A percentile compares a stretch with the other conserved stretches of the same genome.
Conservation (phyloP, 2,113 vertebrate species). For the Melanerpes aurifrons region DNA sequence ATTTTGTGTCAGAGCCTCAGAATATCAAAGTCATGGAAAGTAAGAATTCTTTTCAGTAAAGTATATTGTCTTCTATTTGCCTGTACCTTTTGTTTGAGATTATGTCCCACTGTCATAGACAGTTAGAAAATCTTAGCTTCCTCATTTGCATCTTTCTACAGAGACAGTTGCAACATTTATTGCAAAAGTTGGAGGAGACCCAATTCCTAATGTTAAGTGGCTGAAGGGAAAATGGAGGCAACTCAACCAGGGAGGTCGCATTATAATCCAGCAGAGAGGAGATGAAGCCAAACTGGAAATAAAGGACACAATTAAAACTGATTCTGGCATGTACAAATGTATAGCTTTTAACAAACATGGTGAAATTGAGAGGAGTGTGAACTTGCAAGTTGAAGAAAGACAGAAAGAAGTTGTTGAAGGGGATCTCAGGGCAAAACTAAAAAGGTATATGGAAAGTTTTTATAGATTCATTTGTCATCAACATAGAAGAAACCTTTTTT, state of each 20-base stretch:
- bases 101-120: neutral
- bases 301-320: conserved; percentile 87
- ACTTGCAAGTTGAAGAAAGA: conserved; percentile 89
- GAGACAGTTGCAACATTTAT: conserved; percentile 93
- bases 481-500: neutral
- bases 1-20: conserved; percentile 93
- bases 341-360: conserved; percentile 90
- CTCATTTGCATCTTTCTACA: conserved; percentile 66
- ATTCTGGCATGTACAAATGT: conserved; percentile 90
- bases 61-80: neutral
- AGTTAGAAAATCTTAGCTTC: neutral
- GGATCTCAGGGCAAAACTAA: conserved; percentile 91
- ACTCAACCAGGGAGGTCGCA: conserved; percentile 91
- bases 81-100: neutral
- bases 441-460: conserved; percentile 83
- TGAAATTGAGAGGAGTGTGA: conserved; percentile 89
- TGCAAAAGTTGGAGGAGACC: conserved; percentile 96
- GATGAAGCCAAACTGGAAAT: conserved; percentile 92
- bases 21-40: conserved; percentile 86
- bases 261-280: conserved; percentile 89
- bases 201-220: conserved; percentile 97
- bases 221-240: conserved; percentile 99
- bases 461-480: neutral
- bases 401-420: conserved; percentile 86
- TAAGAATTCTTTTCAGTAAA: conserved; percentile 74